A percentile compares a stretch with the other conserved stretches of the same genome.
Evolutionary conservation across 2,888 invertebrate species (phyloP).

Genomic region (Crioceris asparagi): DNA sequence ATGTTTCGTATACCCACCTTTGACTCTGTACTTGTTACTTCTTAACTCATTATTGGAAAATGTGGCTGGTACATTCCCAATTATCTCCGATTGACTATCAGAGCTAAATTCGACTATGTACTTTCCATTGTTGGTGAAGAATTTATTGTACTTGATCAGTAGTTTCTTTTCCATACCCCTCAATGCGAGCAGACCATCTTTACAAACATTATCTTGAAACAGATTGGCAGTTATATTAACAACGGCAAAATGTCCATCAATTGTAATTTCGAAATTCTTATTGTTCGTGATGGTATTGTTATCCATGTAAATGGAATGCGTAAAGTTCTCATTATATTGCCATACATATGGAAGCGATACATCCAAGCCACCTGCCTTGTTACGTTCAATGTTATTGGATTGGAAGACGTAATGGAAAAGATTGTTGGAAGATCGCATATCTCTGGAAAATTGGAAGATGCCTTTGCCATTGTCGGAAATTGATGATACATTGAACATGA

Average conservation of each 20-base stretch:
- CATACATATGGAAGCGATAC: conserved; percentile 87
- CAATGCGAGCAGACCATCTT: conserved; percentile 65
- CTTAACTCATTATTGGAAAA: conserved; percentile 71
- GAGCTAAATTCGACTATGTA: conserved; percentile 81
- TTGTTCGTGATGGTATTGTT: conserved; percentile 85
- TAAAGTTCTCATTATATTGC: conserved; percentile 90
- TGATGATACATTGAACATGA: conserved; percentile 76
- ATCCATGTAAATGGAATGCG: conserved; percentile 78
- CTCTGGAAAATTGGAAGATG: conserved; percentile 80
- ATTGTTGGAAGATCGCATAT: conserved; percentile 92
- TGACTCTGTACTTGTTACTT: conserved; percentile 46
- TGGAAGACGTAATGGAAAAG: conserved; percentile 90
- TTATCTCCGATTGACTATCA: conserved; percentile 87
- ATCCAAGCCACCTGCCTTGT: conserved; percentile 77
- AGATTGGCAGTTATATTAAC: conserved; percentile 78
- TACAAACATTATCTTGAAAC: conserved; percentile 78
- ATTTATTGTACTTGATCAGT: conserved; percentile 67
- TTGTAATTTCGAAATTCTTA: conserved; percentile 66
- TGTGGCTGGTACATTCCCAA: conserved; percentile 71
- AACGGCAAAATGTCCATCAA: conserved; percentile 90
- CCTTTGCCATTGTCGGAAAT: conserved; percentile 84
- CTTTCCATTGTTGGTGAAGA: conserved; percentile 68
- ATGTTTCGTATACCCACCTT: no score
- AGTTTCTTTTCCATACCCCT: conserved; percentile 96
- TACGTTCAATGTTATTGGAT: conserved; percentile 77